phyloP scores from a whole-genome alignment of 2,888 invertebrate genomes.

The Tetramorium bicarinatum region DNA sequence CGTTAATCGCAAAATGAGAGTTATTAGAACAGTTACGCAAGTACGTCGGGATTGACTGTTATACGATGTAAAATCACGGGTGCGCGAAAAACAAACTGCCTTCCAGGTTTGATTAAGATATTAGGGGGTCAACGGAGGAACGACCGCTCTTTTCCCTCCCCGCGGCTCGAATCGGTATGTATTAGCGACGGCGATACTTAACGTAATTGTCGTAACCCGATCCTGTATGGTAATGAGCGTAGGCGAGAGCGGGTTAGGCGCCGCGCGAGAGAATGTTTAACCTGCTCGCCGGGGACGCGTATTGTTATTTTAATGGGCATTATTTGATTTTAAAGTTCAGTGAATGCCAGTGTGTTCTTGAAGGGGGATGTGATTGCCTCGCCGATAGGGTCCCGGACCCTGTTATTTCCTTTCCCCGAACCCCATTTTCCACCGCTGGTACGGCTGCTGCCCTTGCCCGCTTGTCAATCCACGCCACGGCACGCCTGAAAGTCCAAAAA shows the following conservation, averaged over 20 bases:
- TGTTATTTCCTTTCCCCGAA: constrained; percentile 82
- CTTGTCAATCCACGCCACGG: constrained; percentile 50
- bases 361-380: constrained; percentile 85
- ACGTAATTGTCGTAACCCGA: constrained; percentile 86
- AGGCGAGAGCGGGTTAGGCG: constrained; percentile 72
- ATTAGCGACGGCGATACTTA: constrained; percentile 69
- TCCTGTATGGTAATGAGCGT: constrained; percentile 85
- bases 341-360: constrained; percentile 84
- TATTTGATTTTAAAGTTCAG: constrained; percentile 86
- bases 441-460: constrained; percentile 35
- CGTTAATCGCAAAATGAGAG: constrained; percentile 11
- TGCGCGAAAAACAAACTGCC: constrained; percentile 39
- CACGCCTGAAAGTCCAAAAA: constrained; percentile 69
- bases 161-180: constrained; percentile 54
- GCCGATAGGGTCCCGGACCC: constrained; percentile 83
- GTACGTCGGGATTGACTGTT: neutral
- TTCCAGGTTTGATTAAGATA: constrained; percentile 68
- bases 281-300: constrained; percentile 81
- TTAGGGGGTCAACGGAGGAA: constrained; percentile 68
- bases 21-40: constrained; percentile 12
- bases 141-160: neutral
- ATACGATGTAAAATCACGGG: constrained; percentile 36
- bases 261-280: constrained; percentile 85
- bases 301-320: constrained; percentile 86
- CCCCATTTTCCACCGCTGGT: constrained; percentile 70